phyloP scores from a whole-genome alignment of 2,888 invertebrate species.

The Limnephilus marmoratus region DNA sequence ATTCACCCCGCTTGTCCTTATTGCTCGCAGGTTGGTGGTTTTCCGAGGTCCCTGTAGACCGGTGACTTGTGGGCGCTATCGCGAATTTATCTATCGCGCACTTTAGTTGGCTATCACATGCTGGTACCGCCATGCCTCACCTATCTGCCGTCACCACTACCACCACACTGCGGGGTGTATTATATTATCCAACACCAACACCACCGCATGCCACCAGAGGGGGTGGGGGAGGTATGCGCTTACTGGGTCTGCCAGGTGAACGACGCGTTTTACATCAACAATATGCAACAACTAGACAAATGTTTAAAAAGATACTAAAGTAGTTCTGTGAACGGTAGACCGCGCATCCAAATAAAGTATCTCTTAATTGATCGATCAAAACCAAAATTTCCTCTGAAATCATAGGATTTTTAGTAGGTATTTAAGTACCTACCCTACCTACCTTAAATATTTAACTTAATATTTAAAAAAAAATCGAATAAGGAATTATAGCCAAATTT shows the following conservation, averaged over 20 bases:
- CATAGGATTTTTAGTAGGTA: too few relatives aligned
- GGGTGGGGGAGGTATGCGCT: not conserved
- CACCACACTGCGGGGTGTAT: not conserved
- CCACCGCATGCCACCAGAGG: not conserved
- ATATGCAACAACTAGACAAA: not conserved
- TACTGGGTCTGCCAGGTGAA: not conserved
- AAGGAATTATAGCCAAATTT: too few relatives aligned
- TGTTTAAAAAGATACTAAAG: too few relatives aligned
- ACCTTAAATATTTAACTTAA: too few relatives aligned
- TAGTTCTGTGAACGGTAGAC: too few relatives aligned
- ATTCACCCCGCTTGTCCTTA: not conserved
- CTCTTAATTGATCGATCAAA: too few relatives aligned
- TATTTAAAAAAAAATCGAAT: too few relatives aligned
- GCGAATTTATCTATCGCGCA: conserved; percentile 39
- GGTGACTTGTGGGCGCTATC: conserved; percentile 27
- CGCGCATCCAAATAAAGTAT: too few relatives aligned
- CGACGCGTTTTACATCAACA: not conserved
- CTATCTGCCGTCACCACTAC: conserved; percentile 42
- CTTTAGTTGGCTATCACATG: conserved; percentile 52
- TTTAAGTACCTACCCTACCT: too few relatives aligned
- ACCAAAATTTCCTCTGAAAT: too few relatives aligned
- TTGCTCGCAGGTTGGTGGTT: conserved; percentile 9
- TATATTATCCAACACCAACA: conserved; percentile 48
- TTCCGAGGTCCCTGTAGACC: not conserved
- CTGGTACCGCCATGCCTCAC: conserved; percentile 53